Evolutionary conservation across 2,888 invertebrate species (phyloP), one percentile per base, ranked within the genome.

Genomic region (Odontothrips loti): DNA sequence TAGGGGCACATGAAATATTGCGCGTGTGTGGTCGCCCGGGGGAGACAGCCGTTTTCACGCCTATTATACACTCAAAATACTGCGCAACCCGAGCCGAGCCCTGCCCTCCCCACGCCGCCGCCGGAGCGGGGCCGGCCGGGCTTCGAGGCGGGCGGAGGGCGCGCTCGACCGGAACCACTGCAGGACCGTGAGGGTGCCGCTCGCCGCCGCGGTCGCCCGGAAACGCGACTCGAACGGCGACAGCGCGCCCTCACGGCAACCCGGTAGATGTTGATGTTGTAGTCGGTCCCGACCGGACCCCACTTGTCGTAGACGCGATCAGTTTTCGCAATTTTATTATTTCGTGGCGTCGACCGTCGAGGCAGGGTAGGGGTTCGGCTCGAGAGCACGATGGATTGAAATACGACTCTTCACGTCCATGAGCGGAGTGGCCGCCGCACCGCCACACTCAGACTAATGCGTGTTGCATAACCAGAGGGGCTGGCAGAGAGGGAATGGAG

Each of bases 21-120:
- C 68, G 68, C 27, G 10, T 27, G 68, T 27, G 68, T 17, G 68
- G 68, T 23, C 12, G 68, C 27, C 68, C 68, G n/a, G 58, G 58
- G 23, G 23, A 75, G 68, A 75, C 68, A 75, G 68, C 68, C 68
- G 68, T 75, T 75, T 75, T 75, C 68, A 75, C 68, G 68, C 68
- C 27, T 75, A 75, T 75, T 75, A 75, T 75, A 75, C 68, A 75
- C 68, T 75, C 68, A 75, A 75, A 75, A 75, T 75, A 75, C 68
- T 75, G 68, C 68, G 68, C 23, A 27, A 27, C 23, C 68, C 23
- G 0, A 12, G 10, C 23, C 27, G 9, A n/a, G 10, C 68, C 68
- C 68, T n/a, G n/a, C 48, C 48, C 48, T 9, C 48, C 48, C 9
- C 48, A 9, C 51, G 15, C 51, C 15, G 51, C 4, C 3, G 51